Evolutionary conservation across 2,888 invertebrate genomes (phyloP).

Genomic region (Hirtodrosophila cameraria): DNA sequence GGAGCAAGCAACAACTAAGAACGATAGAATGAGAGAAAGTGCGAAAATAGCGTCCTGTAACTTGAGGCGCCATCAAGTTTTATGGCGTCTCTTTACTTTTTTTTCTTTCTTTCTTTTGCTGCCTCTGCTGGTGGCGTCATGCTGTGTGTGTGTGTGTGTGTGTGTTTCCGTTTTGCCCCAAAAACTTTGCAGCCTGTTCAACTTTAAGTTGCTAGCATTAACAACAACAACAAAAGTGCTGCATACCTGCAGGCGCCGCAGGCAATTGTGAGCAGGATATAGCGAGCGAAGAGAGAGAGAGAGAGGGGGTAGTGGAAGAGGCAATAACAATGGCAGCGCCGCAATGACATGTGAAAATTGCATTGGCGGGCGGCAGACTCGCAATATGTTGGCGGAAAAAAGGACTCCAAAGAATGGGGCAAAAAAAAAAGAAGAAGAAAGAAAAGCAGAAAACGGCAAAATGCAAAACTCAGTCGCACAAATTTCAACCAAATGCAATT

Average conservation of each 20-base stretch:
- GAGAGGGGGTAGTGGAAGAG: not conserved
- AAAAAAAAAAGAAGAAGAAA: not conserved
- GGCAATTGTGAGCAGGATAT: slow-evolving; percentile 3
- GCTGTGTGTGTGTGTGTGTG: slow-evolving; percentile 21
- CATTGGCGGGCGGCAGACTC: not conserved
- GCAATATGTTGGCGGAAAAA: not conserved
- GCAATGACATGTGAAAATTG: slow-evolving; percentile 34
- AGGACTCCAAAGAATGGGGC: not conserved
- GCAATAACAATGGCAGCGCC: slow-evolving; percentile 30
- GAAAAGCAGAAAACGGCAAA: not conserved
- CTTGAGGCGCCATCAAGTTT: slow-evolving; percentile 41
- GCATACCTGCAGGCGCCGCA: slow-evolving; percentile 68
- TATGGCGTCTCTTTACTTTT: slow-evolving; percentile 20
- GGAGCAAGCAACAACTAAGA: not conserved
- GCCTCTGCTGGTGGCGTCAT: slow-evolving; percentile 15
- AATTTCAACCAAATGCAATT: slow-evolving; percentile 23
- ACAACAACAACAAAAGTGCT: slow-evolving; percentile 42
- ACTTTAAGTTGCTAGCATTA: slow-evolving; percentile 2
- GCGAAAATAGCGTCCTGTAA: slow-evolving; percentile 21
- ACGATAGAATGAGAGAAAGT: not conserved
- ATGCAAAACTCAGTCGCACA: slow-evolving; percentile 7
- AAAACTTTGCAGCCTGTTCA: not conserved
- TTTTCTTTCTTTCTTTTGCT: no score
- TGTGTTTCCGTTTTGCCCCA: no score
- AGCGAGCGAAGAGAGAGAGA: slow-evolving; percentile 2